A percentile compares a stretch with the other conserved stretches of the same genome.
phyloP scores from a whole-genome alignment of 2,888 invertebrate genomes.

The Merodon equestris region DNA sequence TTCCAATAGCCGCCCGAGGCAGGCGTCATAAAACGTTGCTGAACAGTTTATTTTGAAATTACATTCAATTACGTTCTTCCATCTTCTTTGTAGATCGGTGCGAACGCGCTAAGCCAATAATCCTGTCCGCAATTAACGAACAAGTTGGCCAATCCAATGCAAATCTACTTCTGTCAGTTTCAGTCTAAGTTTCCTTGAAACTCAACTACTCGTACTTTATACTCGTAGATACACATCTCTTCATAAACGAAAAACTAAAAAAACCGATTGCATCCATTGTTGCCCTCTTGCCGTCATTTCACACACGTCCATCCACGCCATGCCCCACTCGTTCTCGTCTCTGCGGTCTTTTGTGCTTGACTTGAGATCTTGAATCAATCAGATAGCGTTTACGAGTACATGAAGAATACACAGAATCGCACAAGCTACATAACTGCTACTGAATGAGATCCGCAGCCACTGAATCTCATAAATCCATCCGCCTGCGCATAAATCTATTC shows the following conservation, averaged over 20 bases:
- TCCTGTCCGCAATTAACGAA: no score
- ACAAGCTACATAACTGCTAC: constrained; percentile 8
- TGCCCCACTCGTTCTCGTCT: constrained; percentile 22
- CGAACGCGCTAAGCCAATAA: no score
- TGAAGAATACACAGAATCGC: constrained; percentile 48
- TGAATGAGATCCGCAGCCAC: constrained; percentile 49
- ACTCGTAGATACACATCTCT: constrained; percentile 45
- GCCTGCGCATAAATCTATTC: constrained; percentile 57
- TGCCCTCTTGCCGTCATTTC: neutral
- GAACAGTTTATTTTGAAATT: no score
- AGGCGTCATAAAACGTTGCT: no score
- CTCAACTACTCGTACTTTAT: constrained; percentile 19
- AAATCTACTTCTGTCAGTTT: no score
- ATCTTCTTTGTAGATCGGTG: no score
- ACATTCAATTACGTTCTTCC: no score
- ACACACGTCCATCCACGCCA: constrained; percentile 2
- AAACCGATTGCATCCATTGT: constrained; percentile 39
- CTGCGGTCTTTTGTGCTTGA: constrained; percentile 52
- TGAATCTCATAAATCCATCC: constrained; percentile 60
- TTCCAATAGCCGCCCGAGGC: no score
- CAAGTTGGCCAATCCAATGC: no score
- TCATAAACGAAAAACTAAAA: constrained; percentile 14
- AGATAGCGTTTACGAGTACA: constrained; percentile 53
- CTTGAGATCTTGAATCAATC: constrained; percentile 68
- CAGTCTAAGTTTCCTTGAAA: constrained; percentile 36